Evolutionary conservation across 2,113 vertebrate species (phyloP), one percentile per base, ranked within the genome.

Genomic region (Salvator merianae): DNA sequence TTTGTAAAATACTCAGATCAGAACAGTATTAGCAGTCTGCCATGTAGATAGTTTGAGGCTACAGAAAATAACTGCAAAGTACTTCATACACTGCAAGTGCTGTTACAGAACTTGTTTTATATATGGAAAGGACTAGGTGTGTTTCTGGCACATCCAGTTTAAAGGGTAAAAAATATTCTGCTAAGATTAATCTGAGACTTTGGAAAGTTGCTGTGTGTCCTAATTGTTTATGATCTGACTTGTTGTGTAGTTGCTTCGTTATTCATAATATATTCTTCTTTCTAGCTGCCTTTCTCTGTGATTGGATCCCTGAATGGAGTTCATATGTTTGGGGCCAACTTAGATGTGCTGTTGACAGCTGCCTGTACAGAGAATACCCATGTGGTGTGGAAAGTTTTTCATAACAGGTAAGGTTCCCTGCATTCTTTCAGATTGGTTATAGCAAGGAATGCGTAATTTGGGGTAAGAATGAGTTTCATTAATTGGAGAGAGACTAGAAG

Each of bases 251-350:
- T 13, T 26, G 16, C 10, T 79, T 79, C 10, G 10, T 47, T 7
- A 28, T 50, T 36, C 22, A 69, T 28, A 40, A 18, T 30, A 38
- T 55, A 55, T 32, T 26, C 53, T 38, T 30, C 26, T 77, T 4
- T 38, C 9, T 83, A 96, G 94, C 96, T 98, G 22, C 97, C 98
- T 1, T 98, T 98, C 92, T 97, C 98, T 4, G 93, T 98, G 88
- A 97, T 98, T 72, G 97, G 98, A 65, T 98, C 98, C 13, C 92
- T 98, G 78, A 98, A 98, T 38, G 98, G 98, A 2, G 98, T 98
- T 13, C 98, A 98, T 92, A 98, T 98, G 98, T 98, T 98, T 34
- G 97, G 97, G 7, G 96, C 93, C 16, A 97, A 97, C 40, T 96
- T 98, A 82, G 96, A 95, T 22, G 97, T 95, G 1, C 86, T 91